Evolutionary conservation across 2,888 invertebrate genomes (phyloP).

Genomic region (Dilophus febrilis): DNA sequence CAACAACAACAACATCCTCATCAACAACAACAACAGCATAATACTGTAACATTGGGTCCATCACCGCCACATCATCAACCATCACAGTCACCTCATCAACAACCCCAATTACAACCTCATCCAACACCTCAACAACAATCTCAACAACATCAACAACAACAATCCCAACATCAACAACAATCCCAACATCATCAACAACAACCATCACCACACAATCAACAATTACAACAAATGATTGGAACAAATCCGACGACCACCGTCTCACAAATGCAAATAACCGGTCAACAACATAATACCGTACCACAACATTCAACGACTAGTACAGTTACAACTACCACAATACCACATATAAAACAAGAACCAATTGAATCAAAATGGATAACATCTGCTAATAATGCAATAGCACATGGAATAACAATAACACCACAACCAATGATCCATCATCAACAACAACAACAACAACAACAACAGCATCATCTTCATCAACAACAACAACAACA

Average conservation of each 20-base stretch:
- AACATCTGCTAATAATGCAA: conserved; percentile 7
- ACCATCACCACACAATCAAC: conserved; percentile 14
- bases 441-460: conserved; percentile 7
- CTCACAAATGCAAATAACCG: conserved; percentile 19
- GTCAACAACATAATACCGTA: conserved; percentile 9
- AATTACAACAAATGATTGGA: conserved; percentile 23
- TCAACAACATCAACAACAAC: conserved; percentile 21
- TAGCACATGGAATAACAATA: conserved; percentile 7
- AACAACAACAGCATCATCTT: conserved; percentile 9
- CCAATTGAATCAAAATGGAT: conserved; percentile 12
- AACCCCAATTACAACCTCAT: conserved; percentile 16
- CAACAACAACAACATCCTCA: conserved; percentile 9
- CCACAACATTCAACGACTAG: conserved; percentile 13
- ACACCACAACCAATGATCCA: conserved; percentile 8
- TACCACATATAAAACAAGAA: conserved; percentile 10
- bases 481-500: conserved; percentile 1
- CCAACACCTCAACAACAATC: conserved; percentile 19
- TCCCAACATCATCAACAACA: conserved; percentile 15
- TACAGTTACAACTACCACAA: conserved; percentile 13
- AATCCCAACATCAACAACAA: conserved; percentile 12
- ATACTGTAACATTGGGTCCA: background rate
- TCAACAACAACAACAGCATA: conserved; percentile 12
- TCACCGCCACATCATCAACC: conserved; percentile 13
- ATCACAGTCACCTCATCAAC: conserved; percentile 29
- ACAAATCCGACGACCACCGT: conserved; percentile 23